Base-by-base conservation (phyloP, 2,888 invertebrate genomes). In the Phlogophora meticulosa region DNA sequence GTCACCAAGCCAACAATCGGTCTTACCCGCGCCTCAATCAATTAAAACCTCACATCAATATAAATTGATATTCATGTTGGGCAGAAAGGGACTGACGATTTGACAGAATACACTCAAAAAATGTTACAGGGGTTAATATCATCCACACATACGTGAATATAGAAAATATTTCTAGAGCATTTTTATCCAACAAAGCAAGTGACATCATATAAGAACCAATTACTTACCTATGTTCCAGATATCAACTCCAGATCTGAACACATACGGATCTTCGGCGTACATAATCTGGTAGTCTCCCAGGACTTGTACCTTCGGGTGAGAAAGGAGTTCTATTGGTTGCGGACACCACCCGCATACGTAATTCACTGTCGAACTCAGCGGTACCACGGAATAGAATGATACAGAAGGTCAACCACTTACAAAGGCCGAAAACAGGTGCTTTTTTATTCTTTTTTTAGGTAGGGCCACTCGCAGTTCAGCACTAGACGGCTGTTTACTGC, bases 301-400 rank as follows among this genome's bases (percentile, higher is more conserved):
- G 52, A 53, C 5, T n/a, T 9, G 56, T 45, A 63, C 38, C 52
- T 40, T 58, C 46, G 57, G 43, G 56, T 49, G 24, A 73, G 71
- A 76, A 46, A 73, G 64, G 69, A 77, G 76, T 80, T 80, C 62
- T 59, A 77, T 80, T 78, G 79, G 62, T 28, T 53, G 13, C 49
- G 69, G 58, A 80, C 85, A 58, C 74, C 71, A 57, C 52, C 55
- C 60, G 85, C 84, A 86, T 86, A 77, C 63, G 64, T 81, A 86
- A 85, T 85, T 66, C 43, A 45, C 13, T 34, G 34, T 53, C 48
- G 66, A 53, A 56, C 56, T 57, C 63, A 53, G 51, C 59, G 70
- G 55, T 72, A 72, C 69, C 72, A 66, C 56, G 5, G 4, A 36
- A 11, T 0, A 38, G 9, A 38, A 22, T 10, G 10, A 28, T 3